Conservation (phyloP, 2,113 vertebrate species). For the Gobio gobio region DNA sequence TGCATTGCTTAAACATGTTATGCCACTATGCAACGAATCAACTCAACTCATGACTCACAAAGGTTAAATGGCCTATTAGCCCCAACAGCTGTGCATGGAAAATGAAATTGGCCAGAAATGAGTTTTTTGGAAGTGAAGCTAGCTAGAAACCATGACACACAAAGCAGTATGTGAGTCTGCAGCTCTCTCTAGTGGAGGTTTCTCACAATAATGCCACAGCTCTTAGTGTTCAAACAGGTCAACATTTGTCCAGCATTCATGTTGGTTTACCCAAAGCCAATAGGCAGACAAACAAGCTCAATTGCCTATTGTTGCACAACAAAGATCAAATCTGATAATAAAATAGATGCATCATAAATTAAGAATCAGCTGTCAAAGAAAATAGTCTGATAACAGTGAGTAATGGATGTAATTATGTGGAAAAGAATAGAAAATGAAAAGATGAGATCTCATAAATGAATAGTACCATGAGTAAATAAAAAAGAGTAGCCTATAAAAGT, state of each 20-base stretch:
- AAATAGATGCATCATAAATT: not conserved
- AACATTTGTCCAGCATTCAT: not conserved
- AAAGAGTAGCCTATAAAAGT: not conserved
- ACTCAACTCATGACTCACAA: not conserved
- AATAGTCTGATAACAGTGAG: not conserved
- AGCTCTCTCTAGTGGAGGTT: conserved; percentile 33
- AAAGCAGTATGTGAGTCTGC: not conserved
- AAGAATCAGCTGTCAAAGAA: not conserved
- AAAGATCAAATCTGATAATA: not conserved
- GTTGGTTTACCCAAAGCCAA: not conserved
- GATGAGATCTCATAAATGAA: not conserved
- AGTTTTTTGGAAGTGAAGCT: not conserved
- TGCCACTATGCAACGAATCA: not conserved
- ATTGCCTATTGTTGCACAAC: not conserved
- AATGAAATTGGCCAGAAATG: not conserved
- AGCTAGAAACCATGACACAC: not conserved
- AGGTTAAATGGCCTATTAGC: not conserved
- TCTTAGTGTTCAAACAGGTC: not conserved
- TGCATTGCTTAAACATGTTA: not conserved
- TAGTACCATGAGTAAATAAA: not conserved
- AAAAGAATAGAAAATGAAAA: not conserved
- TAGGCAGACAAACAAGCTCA: not conserved
- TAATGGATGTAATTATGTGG: not conserved
- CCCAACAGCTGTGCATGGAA: not conserved
- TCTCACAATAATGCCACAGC: not conserved